Evolutionary conservation across 2,113 vertebrate species (phyloP).

Genomic region (Varanus salvator): DNA sequence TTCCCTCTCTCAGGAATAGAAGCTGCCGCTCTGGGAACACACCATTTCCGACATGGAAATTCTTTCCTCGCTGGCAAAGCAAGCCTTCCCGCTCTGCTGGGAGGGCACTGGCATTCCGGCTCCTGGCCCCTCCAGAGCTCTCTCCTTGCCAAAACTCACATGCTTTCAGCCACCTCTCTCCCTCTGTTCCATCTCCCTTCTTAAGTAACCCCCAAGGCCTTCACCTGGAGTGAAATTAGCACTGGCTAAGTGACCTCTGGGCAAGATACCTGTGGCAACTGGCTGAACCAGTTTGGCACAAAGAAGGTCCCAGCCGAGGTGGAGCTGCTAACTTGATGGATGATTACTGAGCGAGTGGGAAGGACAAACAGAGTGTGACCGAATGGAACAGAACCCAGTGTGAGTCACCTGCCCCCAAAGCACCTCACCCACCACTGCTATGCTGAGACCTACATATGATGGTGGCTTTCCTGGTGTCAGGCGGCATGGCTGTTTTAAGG

Average conservation of each 20-base stretch:
- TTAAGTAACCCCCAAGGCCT: neutral
- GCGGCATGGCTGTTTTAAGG: neutral
- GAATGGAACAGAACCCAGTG: slow-evolving; percentile 66
- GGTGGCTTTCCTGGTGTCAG: neutral
- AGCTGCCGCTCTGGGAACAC: neutral
- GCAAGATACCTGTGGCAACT: slow-evolving; percentile 12
- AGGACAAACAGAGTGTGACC: slow-evolving; percentile 27
- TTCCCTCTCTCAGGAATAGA: neutral
- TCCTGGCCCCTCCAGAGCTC: no score
- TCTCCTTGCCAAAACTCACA: neutral
- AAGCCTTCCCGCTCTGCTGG: neutral
- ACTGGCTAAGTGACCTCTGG: neutral
- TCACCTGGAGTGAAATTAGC: neutral
- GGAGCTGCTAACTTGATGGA: neutral
- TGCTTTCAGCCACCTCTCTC: neutral
- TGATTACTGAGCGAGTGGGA: neutral
- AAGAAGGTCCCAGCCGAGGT: neutral
- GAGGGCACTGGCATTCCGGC: neutral
- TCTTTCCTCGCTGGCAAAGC: neutral
- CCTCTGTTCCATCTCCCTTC: neutral
- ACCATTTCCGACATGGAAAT: neutral
- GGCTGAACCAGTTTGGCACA: slow-evolving; percentile 5
- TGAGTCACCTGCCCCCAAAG: slow-evolving; percentile 16
- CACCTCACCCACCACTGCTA: neutral
- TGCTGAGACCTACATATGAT: neutral